Evolutionary conservation across 2,113 vertebrate species (phyloP).

Genomic region (Nerophis ophidion): DNA sequence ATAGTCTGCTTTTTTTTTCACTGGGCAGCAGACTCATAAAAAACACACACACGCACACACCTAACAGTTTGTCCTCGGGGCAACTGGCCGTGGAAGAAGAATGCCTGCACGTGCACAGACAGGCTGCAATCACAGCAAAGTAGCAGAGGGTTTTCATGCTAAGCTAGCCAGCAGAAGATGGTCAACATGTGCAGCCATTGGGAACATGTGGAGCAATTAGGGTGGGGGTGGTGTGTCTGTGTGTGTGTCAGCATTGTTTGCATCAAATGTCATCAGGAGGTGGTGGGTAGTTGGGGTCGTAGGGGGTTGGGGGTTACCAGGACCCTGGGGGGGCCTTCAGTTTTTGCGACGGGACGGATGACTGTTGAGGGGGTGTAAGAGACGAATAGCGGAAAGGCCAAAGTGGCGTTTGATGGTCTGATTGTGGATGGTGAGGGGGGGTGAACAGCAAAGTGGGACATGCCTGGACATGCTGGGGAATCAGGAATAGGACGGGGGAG

Average conservation of each 20-base stretch:
- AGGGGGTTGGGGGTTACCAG: not conserved
- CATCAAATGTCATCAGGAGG: slow-evolving; percentile 59
- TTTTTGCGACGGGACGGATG: slow-evolving; percentile 47
- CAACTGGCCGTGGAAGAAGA: slow-evolving; percentile 38
- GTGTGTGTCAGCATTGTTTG: slow-evolving; percentile 67
- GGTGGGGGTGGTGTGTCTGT: slow-evolving; percentile 41
- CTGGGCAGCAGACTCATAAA: not conserved
- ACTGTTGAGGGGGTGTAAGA: slow-evolving; percentile 36
- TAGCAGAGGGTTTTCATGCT: too few species aligned
- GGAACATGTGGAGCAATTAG: slow-evolving; percentile 63
- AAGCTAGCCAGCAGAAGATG: slow-evolving; percentile 4
- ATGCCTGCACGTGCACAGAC: not conserved
- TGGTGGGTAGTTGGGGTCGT: slow-evolving; percentile 23
- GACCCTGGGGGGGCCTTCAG: slow-evolving; percentile 23
- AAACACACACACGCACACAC: not conserved
- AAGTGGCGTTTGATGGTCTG: slow-evolving; percentile 41
- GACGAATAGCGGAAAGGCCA: slow-evolving; percentile 46
- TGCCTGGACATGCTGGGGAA: slow-evolving; percentile 62
- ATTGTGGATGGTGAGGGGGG: slow-evolving; percentile 28
- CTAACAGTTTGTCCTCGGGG: slow-evolving; percentile 19
- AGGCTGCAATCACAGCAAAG: too few species aligned
- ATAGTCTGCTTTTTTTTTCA: not conserved
- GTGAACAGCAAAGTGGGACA: slow-evolving; percentile 57
- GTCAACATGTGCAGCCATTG: slow-evolving; percentile 34
- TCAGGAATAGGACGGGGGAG: slow-evolving; percentile 33